Base-by-base conservation (phyloP, 2,888 invertebrate species). In the Nebria salina region DNA sequence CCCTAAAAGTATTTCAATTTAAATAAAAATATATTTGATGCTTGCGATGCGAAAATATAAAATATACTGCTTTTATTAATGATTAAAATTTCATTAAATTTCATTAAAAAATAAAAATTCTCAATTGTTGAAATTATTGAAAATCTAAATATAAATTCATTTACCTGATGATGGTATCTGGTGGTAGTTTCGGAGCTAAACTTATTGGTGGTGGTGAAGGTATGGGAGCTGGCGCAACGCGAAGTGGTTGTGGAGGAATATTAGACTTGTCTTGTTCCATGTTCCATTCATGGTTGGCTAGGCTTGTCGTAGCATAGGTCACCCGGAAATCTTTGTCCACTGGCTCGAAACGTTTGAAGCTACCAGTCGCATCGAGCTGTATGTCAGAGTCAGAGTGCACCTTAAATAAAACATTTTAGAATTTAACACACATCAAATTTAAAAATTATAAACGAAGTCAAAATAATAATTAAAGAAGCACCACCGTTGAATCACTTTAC, bases 301-400 rank as follows among this genome's bases (percentile, higher is more conserved):
- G 85, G 83, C 87, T 88, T 15, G 89, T 89, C 13, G 89, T 89
- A 83, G 90, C 89, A 66, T 90, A 87, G 8, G 89, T 88, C 84
- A 90, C 89, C 82, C 89, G 89, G 82, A 90, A 89, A 85, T 92
- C 92, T 82, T 90, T 89, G 85, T 93, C 93, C 64, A 92, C 91
- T 13, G 92, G 91, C 84, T 93, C 93, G 86, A 93, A 93, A 66
- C 93, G 90, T 84, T 92, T 92, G 86, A 93, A 93, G 84, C 92
- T 93, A 73, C 93, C 93, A 75, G 91, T 91, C 64, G 91, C 90
- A 85, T 92, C 92, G 77, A 93, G 87, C 82, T 92, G 89, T 82
- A 93, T 91, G 85, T 93, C 93, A 2, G 93, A 92, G 82, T 93
- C 93, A 0, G 93, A 93, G 84, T 92, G 91, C 64, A 93, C 91